Evolutionary conservation across 2,113 vertebrate species (phyloP), one percentile per base, ranked within the genome.

Genomic region (Hyaena hyaena): DNA sequence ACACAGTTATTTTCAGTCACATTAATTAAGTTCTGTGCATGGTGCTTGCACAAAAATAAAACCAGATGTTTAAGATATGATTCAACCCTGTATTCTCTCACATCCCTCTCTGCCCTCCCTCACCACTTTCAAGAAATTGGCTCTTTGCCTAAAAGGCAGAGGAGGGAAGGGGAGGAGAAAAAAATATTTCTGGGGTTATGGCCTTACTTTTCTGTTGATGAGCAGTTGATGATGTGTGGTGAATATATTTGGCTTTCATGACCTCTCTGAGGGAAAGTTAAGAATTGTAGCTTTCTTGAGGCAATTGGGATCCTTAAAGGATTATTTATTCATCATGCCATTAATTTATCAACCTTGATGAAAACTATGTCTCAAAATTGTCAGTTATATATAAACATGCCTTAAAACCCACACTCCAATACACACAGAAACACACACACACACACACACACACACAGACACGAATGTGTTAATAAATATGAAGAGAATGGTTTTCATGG

Each of bases 31-130:
- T 82, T 85, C 91, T 95, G 69, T 80, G 55, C 83, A 53, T 11
- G 28, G 90, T 88, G 90, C 96, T 74, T 88, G 73, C 55, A 92
- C 71, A 69, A 96, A 98, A 97, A 97, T 82, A 94, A 98, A 97
- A 87, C 96, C 98, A 97, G 96, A 98, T 98, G 97, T 95, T 96
- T 97, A 82, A 96, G 97, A 91, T 90, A 92, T 95, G 93, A 85
- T 71, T 96, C 69, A 71, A 43, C 73, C 31, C 61, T 63, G 17
- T 63, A 77, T 77, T 92, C 63, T 24, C 53, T 94, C 65, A 65
- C 39, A 82, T 84, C n/a, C 71, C 79, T 50, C 73, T 69, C 39
- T 89, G 53, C 63, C 88, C 55, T 92, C 80, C 82, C 84, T 69
- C 45, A 73, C n/a, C 28, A 55, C 21, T 68, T 92, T 84, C 76